phyloP scores from a whole-genome alignment of 2,888 invertebrate species.

The Aporophyla nigra region DNA sequence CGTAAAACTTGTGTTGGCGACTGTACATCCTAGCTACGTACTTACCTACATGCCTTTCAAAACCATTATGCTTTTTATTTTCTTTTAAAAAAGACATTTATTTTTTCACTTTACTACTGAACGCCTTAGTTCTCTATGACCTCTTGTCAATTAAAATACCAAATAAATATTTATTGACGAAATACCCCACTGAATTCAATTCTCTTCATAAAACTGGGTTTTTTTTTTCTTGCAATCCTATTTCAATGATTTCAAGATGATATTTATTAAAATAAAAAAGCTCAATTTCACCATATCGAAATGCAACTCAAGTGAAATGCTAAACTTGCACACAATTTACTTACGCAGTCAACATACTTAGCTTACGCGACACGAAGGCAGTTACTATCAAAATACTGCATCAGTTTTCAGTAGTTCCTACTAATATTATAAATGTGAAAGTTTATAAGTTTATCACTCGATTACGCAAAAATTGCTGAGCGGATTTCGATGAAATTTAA shows the following conservation, averaged over 20 bases:
- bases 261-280: conserved; percentile 43
- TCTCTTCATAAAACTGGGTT: conserved; percentile 7
- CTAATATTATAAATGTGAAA: no score
- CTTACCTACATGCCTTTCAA: conserved; percentile 55
- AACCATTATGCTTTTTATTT: conserved; percentile 26
- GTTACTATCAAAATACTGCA: conserved; percentile 49
- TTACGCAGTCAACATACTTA: conserved; percentile 22
- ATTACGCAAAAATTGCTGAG: no score
- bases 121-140: conserved; percentile 13
- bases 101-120: conserved; percentile 19
- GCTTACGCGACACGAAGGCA: conserved; percentile 42
- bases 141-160: conserved; percentile 46
- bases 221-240: conserved; percentile 11
- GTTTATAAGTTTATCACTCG: no score
- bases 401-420: conserved; percentile 38
- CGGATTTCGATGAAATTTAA: no score
- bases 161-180: conserved; percentile 29
- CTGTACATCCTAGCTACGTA: conserved; percentile 70
- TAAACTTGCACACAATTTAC: conserved; percentile 5
- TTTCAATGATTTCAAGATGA: conserved; percentile 4
- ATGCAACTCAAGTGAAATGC: neutral
- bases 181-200: neutral
- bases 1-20: conserved; percentile 67
- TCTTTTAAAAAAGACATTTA: conserved; percentile 22
- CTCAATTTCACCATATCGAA: conserved; percentile 54